phyloP scores from a whole-genome alignment of 2,113 vertebrate genomes.

The Chloebia gouldiae region DNA sequence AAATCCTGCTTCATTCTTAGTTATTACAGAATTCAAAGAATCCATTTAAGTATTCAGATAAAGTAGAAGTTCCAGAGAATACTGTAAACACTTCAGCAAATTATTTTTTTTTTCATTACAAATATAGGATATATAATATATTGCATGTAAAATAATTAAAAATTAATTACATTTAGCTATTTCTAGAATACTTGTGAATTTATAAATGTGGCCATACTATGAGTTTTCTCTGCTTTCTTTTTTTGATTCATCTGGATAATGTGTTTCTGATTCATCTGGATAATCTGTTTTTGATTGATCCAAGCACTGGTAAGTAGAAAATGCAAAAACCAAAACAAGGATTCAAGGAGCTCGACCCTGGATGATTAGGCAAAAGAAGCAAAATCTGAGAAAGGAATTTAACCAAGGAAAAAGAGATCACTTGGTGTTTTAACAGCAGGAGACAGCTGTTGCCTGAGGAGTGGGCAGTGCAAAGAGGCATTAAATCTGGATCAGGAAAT shows the following conservation, averaged over 20 bases:
- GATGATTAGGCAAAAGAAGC: background rate
- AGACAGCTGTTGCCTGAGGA: background rate
- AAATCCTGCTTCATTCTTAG: background rate
- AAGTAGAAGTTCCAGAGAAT: background rate
- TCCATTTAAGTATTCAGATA: background rate
- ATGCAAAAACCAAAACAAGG: background rate
- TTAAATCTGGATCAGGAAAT: background rate
- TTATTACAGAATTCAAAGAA: background rate
- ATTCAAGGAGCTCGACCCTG: background rate
- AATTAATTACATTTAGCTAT: background rate
- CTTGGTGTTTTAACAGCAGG: background rate
- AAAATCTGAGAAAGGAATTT: background rate
- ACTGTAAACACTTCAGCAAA: background rate
- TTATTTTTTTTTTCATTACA: background rate
- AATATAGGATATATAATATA: background rate
- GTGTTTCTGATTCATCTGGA: background rate
- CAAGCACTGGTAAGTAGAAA: background rate
- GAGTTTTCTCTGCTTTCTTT: background rate
- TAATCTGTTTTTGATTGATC: background rate
- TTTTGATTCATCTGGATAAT: background rate
- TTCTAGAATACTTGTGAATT: background rate
- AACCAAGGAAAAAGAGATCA: background rate
- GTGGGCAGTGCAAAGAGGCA: background rate
- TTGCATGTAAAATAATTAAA: background rate
- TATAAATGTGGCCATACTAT: rapidly evolving